Conservation (phyloP, 2,113 vertebrate genomes). For the Meles meles region DNA sequence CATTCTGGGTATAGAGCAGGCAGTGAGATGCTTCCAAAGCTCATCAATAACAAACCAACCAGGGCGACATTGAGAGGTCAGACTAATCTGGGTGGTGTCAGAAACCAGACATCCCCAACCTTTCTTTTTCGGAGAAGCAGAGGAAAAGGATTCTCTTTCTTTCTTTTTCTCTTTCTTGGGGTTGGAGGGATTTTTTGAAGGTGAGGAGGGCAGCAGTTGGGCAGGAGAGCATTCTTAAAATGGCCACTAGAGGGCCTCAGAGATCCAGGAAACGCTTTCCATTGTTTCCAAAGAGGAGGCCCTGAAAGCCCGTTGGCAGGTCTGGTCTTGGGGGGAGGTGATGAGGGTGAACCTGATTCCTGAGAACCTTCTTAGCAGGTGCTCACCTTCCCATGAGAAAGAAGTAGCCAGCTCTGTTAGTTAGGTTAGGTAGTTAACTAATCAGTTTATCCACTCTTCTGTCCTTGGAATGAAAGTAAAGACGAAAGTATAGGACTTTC, state of each 20-base stretch:
- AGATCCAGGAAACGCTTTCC: constrained; percentile 52
- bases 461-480: background rate
- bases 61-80: background rate
- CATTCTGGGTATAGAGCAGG: background rate
- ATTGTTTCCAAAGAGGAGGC: background rate
- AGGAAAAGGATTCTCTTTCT: background rate
- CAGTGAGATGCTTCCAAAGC: background rate
- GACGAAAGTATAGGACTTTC: background rate
- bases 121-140: background rate
- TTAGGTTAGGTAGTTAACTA: background rate
- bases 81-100: background rate
- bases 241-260: constrained; percentile 81
- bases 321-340: background rate
- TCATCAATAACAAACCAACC: background rate
- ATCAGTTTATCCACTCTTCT: background rate
- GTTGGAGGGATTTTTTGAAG: background rate
- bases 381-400: background rate
- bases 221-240: background rate
- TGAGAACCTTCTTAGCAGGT: background rate
- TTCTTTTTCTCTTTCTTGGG: background rate
- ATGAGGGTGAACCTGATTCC: background rate
- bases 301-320: no score
- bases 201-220: background rate
- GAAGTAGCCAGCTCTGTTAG: background rate
- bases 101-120: background rate